phyloP scores from a whole-genome alignment of 1,140 invertebrate genomes.

The Saxidomus purpurata region DNA sequence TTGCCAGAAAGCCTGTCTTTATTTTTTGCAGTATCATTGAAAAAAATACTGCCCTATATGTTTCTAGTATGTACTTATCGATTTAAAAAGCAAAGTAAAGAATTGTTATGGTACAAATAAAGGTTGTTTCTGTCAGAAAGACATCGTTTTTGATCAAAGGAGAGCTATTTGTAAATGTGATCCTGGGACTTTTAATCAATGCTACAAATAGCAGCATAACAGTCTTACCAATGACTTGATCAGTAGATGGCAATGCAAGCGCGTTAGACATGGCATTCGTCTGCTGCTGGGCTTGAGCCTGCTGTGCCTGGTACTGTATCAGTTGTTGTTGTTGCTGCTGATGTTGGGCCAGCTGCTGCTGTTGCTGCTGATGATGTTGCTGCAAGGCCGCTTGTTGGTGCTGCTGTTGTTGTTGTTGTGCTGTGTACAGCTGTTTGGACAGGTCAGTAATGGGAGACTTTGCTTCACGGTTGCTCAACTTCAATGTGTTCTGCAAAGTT shows the following conservation, averaged over 20 bases:
- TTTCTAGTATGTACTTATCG: too few species aligned
- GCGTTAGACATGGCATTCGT: conserved; percentile 22
- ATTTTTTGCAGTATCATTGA: too few species aligned
- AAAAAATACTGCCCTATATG: too few species aligned
- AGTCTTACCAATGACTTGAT: conserved; percentile 37
- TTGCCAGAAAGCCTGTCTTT: too few species aligned
- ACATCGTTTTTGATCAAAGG: too few species aligned
- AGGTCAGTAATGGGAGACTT: conserved; percentile 69
- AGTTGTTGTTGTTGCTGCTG: conserved; percentile 64
- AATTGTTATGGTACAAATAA: too few species aligned
- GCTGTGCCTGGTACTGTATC: conserved; percentile 69
- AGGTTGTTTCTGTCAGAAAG: too few species aligned
- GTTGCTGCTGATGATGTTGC: conserved; percentile 63
- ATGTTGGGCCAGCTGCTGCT: conserved; percentile 36
- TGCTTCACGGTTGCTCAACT: conserved; percentile 59
- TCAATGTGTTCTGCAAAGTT: conserved; percentile 67
- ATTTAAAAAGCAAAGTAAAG: too few species aligned
- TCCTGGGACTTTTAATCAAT: too few species aligned
- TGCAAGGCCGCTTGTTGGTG: conserved; percentile 56
- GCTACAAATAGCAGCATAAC: too few species aligned
- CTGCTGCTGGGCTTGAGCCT: conserved; percentile 65
- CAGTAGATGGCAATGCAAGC: conserved; percentile 8
- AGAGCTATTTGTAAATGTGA: too few species aligned
- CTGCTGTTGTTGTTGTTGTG: conserved; percentile 72
- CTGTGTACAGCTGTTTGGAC: conserved; percentile 74